Base-by-base conservation (phyloP, 2,888 invertebrate species). In the Cerceris ruficornis region DNA sequence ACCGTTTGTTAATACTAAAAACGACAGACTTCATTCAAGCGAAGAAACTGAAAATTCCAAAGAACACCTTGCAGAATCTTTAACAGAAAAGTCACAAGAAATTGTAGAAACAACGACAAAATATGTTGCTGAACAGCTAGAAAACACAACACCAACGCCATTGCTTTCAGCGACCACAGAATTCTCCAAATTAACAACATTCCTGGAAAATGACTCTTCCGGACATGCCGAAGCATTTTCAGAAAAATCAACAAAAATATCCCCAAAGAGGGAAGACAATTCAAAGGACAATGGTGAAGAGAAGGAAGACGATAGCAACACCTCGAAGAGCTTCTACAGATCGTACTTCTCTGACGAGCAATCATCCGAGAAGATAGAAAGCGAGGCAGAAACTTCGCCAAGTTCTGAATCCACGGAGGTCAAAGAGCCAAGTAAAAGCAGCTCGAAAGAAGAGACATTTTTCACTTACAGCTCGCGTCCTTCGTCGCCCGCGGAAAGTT, bases 401-500 rank as follows among this genome's bases (percentile, higher is more conserved):
- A 6, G 66, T 28, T 28, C 43, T 0, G 66, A 75, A 41, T 81
- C 61, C 9, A 78, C 64, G 0, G 81, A 80, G 15, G 86, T 84
- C 50, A 71, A 77, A 39, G 68, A 74, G 7, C 82, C 60, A 41
- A 82, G 52, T 15, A 73, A 66, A 11, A 79, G 61, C 64, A 72
- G 39, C 43, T 80, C 77, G 28, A 58, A 82, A 0, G 83, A 87
- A 2, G 75, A 83, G 17, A 80, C 86, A 17, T 92, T 91, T 46
- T 86, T 83, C 17, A 81, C 83, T 46, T 92, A 87, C 66, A 71
- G 75, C 5, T 80, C 77, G 0, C 84, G 90, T 46, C 91, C 92
- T 5, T 83, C 77, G n/a, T 92, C 91, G 0, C 90, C 90, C 0
- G 84, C 88, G 1, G 90, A 91, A 74, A 89, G 83, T 78, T 88